Evolutionary conservation across 2,888 invertebrate species (phyloP), one percentile per base, ranked within the genome.

Genomic region (Drosophila lutescens): DNA sequence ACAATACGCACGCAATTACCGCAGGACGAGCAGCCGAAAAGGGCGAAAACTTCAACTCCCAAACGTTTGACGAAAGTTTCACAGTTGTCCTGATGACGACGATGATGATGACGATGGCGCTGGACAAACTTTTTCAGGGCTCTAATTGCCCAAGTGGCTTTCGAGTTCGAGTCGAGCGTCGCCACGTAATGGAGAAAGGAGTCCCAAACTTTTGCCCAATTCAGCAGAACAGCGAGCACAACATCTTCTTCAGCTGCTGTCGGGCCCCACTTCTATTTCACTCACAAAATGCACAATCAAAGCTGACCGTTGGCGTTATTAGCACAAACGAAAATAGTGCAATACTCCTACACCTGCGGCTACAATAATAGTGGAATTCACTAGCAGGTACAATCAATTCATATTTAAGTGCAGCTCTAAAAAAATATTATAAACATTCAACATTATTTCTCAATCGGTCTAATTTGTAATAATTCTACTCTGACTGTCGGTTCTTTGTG

Each of bases 91-190:
- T 63, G 50, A 40, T 70, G 56, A 43, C 56, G 53, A 55, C 54
- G 60, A 57, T 44, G 55, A 20, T 57, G 30, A 44, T 20, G 55
- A 20, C 12, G 43, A 49, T 53, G 56, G 38, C 56, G 74, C 66
- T 56, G 74, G 74, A 75, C 79, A 72, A 86, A 85, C 78, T 83
- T 84, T 82, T 53, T 32, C 63, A 40, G 38, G 70, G 57, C 76
- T 84, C 79, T 84, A 86, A 84, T 84, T 84, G 84, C 84, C 84
- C 84, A 84, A 84, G 84, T 84, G 86, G 84, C 73, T 83, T 78
- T 77, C 41, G 58, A 53, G 58, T 53, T 53, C 73, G 84, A 84
- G 84, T 83, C 63, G 63, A 47, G 65, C 65, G 53, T 20, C 61
- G 79, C 77, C 71, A 78, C 76, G 82, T 71, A 82, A 80, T 76